Evolutionary conservation across 2,113 vertebrate species (phyloP).

Genomic region (Myrmecobius fasciatus): DNA sequence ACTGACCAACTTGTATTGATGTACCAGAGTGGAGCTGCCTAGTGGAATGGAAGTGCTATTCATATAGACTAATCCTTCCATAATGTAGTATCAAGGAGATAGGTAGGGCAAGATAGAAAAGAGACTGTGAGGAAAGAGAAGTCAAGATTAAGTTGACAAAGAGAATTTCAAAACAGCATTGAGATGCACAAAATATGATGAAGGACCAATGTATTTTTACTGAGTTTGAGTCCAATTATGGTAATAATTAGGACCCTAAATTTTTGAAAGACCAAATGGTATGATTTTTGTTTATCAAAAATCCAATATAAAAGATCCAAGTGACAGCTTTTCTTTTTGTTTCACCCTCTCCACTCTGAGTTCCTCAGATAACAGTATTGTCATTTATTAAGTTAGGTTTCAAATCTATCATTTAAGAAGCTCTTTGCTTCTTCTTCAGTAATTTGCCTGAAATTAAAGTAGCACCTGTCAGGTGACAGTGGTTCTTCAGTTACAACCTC

Average conservation of each 20-base stretch:
- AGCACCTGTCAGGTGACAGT: not conserved
- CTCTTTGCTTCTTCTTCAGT: not conserved
- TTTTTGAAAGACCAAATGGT: not conserved
- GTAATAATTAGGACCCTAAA: not conserved
- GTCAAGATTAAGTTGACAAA: not conserved
- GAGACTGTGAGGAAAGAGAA: not conserved
- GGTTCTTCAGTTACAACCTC: not conserved
- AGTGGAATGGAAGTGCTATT: not conserved
- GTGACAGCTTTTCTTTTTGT: not conserved
- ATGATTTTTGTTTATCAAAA: not conserved
- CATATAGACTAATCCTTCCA: not conserved
- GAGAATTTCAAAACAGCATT: not conserved
- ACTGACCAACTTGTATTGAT: not conserved
- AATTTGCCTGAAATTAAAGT: not conserved
- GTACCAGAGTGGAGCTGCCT: not conserved
- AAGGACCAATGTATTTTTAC: not conserved
- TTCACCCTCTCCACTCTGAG: not conserved
- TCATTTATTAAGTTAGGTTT: not conserved
- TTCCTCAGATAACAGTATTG: not conserved
- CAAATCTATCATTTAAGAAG: not conserved
- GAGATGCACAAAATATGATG: not conserved
- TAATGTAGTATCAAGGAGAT: rapidly evolving
- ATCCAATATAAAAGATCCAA: not conserved
- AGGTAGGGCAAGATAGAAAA: not conserved
- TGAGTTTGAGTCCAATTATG: not conserved